Evolutionary conservation across 2,888 invertebrate species (phyloP).

Genomic region (Sinohyriopsis cumingii): DNA sequence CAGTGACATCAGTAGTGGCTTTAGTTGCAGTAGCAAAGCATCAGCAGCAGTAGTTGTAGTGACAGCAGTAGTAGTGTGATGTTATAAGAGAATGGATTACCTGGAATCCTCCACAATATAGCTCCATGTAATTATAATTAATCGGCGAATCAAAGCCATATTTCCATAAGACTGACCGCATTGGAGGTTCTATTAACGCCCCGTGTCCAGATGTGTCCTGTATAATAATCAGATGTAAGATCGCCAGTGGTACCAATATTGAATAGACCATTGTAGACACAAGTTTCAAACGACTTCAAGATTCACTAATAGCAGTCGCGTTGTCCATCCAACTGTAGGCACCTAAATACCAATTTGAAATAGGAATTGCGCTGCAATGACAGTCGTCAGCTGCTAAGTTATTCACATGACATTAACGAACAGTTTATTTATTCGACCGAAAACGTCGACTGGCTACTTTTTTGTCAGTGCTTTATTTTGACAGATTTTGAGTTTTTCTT

Average conservation of each 20-base stretch:
- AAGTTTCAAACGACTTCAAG: background rate
- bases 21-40: constrained; percentile 1
- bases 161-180: constrained; percentile 29
- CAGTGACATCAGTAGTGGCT: constrained; percentile 8
- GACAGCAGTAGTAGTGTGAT: background rate
- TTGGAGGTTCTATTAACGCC: constrained; percentile 32
- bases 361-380: too few species aligned
- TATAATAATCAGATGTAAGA: background rate
- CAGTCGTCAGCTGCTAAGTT: too few species aligned
- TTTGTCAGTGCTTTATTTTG: too few species aligned
- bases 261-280: background rate
- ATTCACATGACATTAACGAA: too few species aligned
- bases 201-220: constrained; percentile 25
- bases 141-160: constrained; percentile 30
- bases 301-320: too few species aligned
- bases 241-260: background rate
- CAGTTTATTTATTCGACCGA: too few species aligned
- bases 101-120: constrained; percentile 29
- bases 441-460: too few species aligned
- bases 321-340: too few species aligned
- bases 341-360: too few species aligned
- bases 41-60: background rate
- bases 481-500: too few species aligned
- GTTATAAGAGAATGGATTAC: constrained; percentile 6
- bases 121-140: constrained; percentile 33